These are phyloP conservation scores for Tetrapedia diversipes DNA, from an alignment of 2,888 invertebrate species.

Conservation along the genomic window DNA sequence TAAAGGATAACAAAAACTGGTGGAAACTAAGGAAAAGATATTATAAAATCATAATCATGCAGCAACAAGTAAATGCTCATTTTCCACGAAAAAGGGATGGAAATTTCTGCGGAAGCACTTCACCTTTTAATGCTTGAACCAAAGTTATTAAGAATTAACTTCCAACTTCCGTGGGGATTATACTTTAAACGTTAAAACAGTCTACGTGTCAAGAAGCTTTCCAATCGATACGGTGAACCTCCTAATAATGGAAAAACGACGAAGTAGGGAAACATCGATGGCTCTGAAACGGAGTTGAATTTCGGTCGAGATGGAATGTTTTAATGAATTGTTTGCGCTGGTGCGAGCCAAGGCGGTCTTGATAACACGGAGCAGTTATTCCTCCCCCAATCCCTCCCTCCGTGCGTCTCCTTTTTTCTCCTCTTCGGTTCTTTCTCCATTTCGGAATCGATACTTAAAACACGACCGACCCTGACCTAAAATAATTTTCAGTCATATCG, in stretches of 20 bases:
- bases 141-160: too few species aligned
- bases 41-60: too few species aligned
- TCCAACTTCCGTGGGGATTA: too few species aligned
- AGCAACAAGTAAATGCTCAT: too few species aligned
- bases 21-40: too few species aligned
- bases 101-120: too few species aligned
- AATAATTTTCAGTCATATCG: constrained; percentile 38
- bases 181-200: too few species aligned
- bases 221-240: constrained; percentile 24
- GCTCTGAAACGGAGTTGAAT: not conserved
- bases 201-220: not conserved
- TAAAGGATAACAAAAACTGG: too few species aligned
- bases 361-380: constrained; percentile 8
- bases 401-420: too few species aligned
- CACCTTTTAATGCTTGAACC: too few species aligned
- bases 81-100: too few species aligned
- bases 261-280: not conserved
- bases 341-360: constrained; percentile 6
- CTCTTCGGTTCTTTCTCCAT: not conserved
- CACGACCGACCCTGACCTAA: constrained; percentile 34
- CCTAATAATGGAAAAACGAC: constrained; percentile 6
- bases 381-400: not conserved
- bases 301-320: constrained; percentile 38
- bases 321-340: constrained; percentile 34
- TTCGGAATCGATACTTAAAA: constrained; percentile 41